These are phyloP conservation scores for Celastrina argiolus DNA, from an alignment of 2,888 invertebrate genomes.

Conservation along the genomic window DNA sequence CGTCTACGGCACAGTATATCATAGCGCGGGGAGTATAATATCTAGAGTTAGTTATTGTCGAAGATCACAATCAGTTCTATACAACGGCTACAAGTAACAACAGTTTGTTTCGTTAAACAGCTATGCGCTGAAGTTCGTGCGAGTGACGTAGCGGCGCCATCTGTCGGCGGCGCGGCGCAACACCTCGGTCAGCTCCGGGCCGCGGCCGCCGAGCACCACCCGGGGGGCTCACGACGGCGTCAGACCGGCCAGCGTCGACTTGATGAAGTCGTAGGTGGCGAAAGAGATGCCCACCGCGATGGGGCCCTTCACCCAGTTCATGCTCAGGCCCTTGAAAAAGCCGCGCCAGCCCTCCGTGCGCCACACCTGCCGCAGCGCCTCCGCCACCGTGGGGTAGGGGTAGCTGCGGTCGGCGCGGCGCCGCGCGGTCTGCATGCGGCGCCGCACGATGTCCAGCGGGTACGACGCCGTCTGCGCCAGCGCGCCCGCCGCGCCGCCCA, in stretches of 20 bases:
- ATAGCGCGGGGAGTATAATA: background rate
- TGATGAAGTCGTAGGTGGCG: conserved; percentile 92
- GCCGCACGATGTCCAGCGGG: conserved; percentile 94
- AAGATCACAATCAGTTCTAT: background rate
- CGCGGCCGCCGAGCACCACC: too few species aligned
- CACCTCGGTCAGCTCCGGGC: too few species aligned
- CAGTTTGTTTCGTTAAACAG: background rate
- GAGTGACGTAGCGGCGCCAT: too few species aligned
- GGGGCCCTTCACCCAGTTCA: conserved; percentile 99
- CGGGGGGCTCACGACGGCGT: conserved; percentile 32
- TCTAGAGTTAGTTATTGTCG: conserved; percentile 3
- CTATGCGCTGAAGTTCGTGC: background rate
- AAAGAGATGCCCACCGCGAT: conserved; percentile 97
- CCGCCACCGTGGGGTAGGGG: conserved; percentile 80
- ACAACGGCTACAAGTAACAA: background rate
- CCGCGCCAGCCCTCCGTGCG: conserved; percentile 90
- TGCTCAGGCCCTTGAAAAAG: conserved; percentile 98
- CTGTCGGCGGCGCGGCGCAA: too few species aligned
- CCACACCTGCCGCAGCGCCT: conserved; percentile 80
- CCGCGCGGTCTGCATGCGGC: conserved; percentile 80
- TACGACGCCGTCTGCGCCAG: conserved; percentile 97
- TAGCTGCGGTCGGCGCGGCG: conserved; percentile 61
- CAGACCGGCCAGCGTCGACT: conserved; percentile 74
- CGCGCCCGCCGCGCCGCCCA: conserved; percentile 95
- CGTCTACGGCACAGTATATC: too few species aligned